Base-by-base conservation (phyloP, 1,140 invertebrate genomes). In the Trinorchestia longiramus region DNA sequence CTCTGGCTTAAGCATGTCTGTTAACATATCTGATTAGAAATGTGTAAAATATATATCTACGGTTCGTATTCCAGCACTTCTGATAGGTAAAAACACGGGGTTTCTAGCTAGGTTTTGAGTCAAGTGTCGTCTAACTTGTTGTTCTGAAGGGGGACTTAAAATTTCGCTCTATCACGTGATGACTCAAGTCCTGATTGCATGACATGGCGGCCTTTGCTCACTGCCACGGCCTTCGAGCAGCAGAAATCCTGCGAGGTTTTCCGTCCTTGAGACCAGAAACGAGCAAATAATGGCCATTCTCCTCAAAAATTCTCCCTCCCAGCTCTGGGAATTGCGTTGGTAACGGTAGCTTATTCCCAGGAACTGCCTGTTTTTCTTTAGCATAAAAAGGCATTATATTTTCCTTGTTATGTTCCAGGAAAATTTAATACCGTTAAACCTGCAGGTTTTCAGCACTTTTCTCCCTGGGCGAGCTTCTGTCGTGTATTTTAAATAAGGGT, bases 231-330 rank as follows among this genome's bases (percentile, higher is more conserved):
- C 88, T 91, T 91, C 88, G 88, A 43, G 43, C 43, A 17, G 4
- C 88, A 91, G 88, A 43, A 91, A 43, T 91, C 88, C 88, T 91
- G 43, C 3, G 88, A 91, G 88, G 43, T 91, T 91, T 44, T 91
- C 43, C 43, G 88, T 8, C 88, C 88, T 91, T 91, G 88, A 91
- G 88, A 91, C 41, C 88, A 91, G 43, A 4, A 91, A 28, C 88
- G 88, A 91, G 88, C 41, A 91, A 91, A 91, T 91, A 91, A 91
- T 44, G 43, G 11, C 88, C 43, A 11, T 44, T 91, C 41, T 42
- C 88, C 88, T 44, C 41, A 91, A 91, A 91, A 42, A 91, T 91
- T 44, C 88, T 41, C 36, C 62, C 62, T 77, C 62, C 62, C 62
- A 77, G 62, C 62, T 77, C 62, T 77, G 28, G 62, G 62, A 77